Percentiles rank a stretch among this genome's conserved stretches.
Conservation (phyloP, 2,888 invertebrate species). For the Ditula angustiorana region DNA sequence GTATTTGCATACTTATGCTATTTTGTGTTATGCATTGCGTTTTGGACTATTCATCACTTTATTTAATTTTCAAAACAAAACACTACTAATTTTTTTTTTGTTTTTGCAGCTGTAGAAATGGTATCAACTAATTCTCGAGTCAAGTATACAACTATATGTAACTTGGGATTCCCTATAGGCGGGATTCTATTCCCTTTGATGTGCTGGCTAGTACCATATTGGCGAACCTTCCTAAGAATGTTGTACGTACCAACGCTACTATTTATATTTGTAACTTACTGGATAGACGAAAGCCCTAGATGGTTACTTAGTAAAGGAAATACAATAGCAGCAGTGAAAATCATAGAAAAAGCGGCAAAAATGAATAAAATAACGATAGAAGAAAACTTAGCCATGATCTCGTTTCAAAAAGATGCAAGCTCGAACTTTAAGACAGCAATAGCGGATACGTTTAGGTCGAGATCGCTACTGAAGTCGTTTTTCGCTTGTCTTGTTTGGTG, state of each 20-base stretch:
- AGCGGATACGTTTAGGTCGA: conserved; percentile 66
- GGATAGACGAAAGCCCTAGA: conserved; percentile 90
- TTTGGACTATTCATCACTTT: too few relatives aligned
- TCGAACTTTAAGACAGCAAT: conserved; percentile 55
- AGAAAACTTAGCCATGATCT: conserved; percentile 55
- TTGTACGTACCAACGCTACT: conserved; percentile 89
- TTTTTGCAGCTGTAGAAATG: conserved; percentile 70
- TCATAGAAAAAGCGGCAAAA: conserved; percentile 87
- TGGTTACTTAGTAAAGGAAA: conserved; percentile 91
- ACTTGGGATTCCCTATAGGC: conserved; percentile 52
- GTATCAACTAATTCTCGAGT: conserved; percentile 65
- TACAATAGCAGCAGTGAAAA: conserved; percentile 86
- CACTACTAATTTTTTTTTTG: neutral
- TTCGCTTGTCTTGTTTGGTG: conserved; percentile 73
- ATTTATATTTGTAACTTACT: conserved; percentile 87
- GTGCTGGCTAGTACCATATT: conserved; percentile 84
- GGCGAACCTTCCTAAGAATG: conserved; percentile 88
- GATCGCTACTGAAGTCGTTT: conserved; percentile 63
- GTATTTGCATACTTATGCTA: too few relatives aligned
- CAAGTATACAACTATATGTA: conserved; percentile 57
- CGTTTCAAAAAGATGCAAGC: conserved; percentile 54
- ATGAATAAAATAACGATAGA: conserved; percentile 66
- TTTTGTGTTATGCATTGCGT: conserved; percentile 49
- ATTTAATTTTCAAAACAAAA: too few relatives aligned
- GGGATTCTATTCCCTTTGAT: conserved; percentile 55